phyloP scores from a whole-genome alignment of 2,113 vertebrate species.

The Neofelis nebulosa region DNA sequence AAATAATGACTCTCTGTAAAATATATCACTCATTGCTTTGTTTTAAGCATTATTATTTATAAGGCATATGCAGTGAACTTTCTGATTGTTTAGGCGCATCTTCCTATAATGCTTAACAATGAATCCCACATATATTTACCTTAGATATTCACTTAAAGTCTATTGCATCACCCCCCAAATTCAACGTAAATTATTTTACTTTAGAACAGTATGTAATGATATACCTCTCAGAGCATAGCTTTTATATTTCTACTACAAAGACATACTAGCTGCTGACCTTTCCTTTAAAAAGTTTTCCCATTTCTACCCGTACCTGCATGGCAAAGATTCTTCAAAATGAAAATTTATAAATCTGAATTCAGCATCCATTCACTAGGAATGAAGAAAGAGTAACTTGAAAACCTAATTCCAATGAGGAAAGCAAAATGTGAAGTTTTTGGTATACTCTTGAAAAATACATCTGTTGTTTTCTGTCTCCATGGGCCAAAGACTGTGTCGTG shows the following conservation, averaged over 20 bases:
- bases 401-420: background rate
- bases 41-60: background rate
- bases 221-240: background rate
- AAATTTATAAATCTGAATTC: background rate
- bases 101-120: background rate
- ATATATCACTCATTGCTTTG: background rate
- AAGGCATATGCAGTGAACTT: background rate
- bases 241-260: background rate
- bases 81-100: background rate
- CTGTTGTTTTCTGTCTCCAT: background rate
- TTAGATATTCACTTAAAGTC: background rate
- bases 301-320: background rate
- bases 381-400: background rate
- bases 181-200: background rate
- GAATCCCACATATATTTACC: background rate
- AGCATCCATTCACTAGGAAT: background rate
- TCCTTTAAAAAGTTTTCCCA: background rate
- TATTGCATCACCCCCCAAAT: background rate
- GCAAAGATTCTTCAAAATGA: background rate
- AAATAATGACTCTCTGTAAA: background rate
- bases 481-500: accelerated
- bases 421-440: background rate
- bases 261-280: background rate
- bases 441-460: background rate
- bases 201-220: background rate